Evolutionary conservation across 2,113 vertebrate genomes (phyloP), one percentile per base, ranked within the genome.

Genomic region (Megalops atlanticus): DNA sequence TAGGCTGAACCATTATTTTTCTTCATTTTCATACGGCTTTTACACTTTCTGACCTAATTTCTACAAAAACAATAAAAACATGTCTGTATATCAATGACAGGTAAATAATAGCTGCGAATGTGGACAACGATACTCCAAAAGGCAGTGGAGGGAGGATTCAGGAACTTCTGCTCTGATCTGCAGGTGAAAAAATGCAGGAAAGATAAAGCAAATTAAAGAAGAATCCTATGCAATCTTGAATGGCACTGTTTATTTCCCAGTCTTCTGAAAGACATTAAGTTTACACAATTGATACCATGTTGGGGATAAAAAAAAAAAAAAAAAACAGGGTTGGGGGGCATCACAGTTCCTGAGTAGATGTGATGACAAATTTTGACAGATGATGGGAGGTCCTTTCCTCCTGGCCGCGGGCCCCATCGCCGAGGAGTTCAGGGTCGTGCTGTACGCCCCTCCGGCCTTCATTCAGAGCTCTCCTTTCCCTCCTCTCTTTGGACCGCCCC

Each of bases 371-470:
- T 49, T 79, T 45, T 45, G 64, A 80, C 70, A 36, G 45, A 54
- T 80, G 79, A 80, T 16, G 12, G 69, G 79, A 69, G 54, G 35
- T 33, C 47, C 33, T 6, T 33, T 6, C 40, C 68, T 38, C 31
- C 35, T 49, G 45, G 45, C 70, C 35, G 69, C 31, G 16, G 78
- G 38, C 41, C 33, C 35, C 64, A 79, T 71, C 47, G 68, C 68
- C 10, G 10, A 31, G 41, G 68, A 31, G 39, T 71, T 71, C 45
- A 14, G 68, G 68, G 77, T 41, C n/a, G n/a, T n/a, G 24, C 7
- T 31, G 18, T 10, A 24, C 2, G 31, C 1, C 1, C 49, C 49
- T 49, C 52, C 36, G 41, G 54, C 38, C 3, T 40, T 58, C 49
- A 68, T 68, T 40, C 21, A 38, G 71, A 45, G 38, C 6, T 16